Evolutionary conservation across 1,140 invertebrate species (phyloP).

Genomic region (Pantala flavescens): DNA sequence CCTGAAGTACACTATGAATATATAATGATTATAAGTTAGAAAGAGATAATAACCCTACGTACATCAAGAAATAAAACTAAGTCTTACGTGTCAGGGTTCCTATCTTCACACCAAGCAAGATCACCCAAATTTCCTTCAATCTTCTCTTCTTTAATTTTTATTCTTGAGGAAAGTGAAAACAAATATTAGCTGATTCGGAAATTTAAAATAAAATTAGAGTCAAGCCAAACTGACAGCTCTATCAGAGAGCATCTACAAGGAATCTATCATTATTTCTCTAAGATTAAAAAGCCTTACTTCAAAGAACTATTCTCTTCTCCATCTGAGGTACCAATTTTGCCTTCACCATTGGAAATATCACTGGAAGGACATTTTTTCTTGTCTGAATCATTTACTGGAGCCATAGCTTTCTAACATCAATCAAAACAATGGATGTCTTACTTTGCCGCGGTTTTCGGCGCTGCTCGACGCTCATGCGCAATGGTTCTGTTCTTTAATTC

Average conservation of each 20-base stretch:
- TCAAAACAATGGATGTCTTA: neutral
- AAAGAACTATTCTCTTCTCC: neutral
- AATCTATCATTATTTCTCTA: too few relatives aligned
- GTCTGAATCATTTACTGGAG: neutral
- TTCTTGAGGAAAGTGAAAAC: too few relatives aligned
- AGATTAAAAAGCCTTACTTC: neutral
- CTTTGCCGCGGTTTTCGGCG: slow-evolving; percentile 5
- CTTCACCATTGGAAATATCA: neutral
- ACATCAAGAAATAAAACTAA: neutral
- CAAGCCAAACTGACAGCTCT: too few relatives aligned
- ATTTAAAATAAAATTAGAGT: too few relatives aligned
- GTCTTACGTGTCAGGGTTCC: neutral
- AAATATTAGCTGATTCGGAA: too few relatives aligned
- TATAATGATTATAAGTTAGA: neutral
- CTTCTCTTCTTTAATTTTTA: too few relatives aligned
- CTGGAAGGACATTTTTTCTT: neutral
- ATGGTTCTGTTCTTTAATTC: too few relatives aligned
- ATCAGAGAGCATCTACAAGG: too few relatives aligned
- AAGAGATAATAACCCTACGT: neutral
- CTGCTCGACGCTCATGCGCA: neutral
- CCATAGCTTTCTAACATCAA: neutral
- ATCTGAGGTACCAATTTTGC: neutral
- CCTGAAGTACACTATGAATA: neutral
- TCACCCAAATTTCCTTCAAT: too few relatives aligned
- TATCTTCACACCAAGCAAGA: neutral